Conservation (phyloP, 2,888 invertebrate genomes). For the Chloromyia formosa region DNA sequence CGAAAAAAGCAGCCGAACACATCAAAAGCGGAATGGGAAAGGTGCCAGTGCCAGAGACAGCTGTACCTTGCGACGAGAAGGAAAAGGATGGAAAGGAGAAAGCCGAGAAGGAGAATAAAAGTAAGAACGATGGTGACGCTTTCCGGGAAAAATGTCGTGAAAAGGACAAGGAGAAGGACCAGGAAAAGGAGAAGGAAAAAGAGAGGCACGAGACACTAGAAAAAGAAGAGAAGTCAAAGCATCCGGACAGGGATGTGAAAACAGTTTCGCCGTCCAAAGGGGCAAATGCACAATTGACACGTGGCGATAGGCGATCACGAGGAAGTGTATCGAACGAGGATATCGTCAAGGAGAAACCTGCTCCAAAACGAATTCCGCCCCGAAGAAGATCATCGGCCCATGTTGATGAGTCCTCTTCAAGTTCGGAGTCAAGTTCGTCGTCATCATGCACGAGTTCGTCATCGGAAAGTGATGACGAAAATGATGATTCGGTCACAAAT, state of each 20-base stretch:
- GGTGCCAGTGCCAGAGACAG: constrained; percentile 54
- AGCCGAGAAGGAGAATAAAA: constrained; percentile 49
- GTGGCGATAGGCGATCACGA: constrained; percentile 22
- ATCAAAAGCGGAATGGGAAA: constrained; percentile 80
- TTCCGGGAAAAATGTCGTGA: constrained; percentile 49
- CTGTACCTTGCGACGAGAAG: constrained; percentile 55
- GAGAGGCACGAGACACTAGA: constrained; percentile 1
- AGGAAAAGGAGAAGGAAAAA: constrained; percentile 28
- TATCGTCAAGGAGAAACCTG: constrained; percentile 56
- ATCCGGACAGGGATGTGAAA: constrained; percentile 32
- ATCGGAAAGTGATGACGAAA: constrained; percentile 69
- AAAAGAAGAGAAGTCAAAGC: not conserved
- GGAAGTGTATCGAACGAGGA: constrained; percentile 50
- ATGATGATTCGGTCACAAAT: constrained; percentile 3
- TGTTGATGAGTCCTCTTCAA: constrained; percentile 60
- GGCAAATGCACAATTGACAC: not conserved
- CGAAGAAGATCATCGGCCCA: not conserved
- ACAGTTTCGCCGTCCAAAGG: not conserved
- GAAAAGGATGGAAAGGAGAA: constrained; percentile 55
- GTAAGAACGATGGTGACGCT: constrained; percentile 55
- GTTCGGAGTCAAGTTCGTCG: constrained; percentile 68
- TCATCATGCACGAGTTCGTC: constrained; percentile 70
- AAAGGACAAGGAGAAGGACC: constrained; percentile 51
- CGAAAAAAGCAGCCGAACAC: constrained; percentile 90
- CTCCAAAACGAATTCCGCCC: constrained; percentile 52